Base-by-base conservation (phyloP, 2,113 vertebrate species). In the Centropristis striata region DNA sequence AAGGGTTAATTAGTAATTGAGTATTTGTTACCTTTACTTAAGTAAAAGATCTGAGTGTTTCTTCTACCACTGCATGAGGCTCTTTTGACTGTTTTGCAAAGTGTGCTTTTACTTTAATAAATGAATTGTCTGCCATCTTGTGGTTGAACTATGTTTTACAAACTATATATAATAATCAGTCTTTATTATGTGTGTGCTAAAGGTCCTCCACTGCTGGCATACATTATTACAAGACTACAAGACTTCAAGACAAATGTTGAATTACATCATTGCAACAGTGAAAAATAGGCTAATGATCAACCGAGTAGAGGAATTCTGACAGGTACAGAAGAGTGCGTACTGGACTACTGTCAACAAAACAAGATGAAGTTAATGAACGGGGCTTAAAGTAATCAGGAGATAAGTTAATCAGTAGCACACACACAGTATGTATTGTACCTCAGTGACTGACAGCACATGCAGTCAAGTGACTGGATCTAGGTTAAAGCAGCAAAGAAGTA, bases 371-470 rank as follows among this genome's bases (percentile, higher is more conserved):
- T 2, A 12, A 37, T 39, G 25, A 58, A 14, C 21, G 21, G 13
- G 0, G 8, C 2, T 39, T 4, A 63, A 1, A 55, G 14, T 25
- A 5, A n/a, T 49, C 46, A 41, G 47, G 8, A 41, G 25, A 11
- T 72, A 51, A 74, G 25, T 15, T 50, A 70, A 18, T 70, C 42
- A 79, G 20, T 3, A 25, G 28, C 47, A 36, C 41, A 10, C 67
- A 58, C 8, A 74, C 27, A 49, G 11, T 2, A 27, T 15, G 11
- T 18, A 5, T 41, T 11, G 58, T 23, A 10, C 18, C 5, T 25
- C 9, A 44, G 9, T 51, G 20, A 51, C 4, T 50, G 14, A 47
- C 15, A 42, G 23, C 10, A 23, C 11, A 36, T 5, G 18, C 12
- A 36, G 14, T 13, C 8, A 18, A 21, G 44, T 53, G 47, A 73